Conservation (phyloP, 2,113 vertebrate genomes). For the Parotia lawesii region DNA sequence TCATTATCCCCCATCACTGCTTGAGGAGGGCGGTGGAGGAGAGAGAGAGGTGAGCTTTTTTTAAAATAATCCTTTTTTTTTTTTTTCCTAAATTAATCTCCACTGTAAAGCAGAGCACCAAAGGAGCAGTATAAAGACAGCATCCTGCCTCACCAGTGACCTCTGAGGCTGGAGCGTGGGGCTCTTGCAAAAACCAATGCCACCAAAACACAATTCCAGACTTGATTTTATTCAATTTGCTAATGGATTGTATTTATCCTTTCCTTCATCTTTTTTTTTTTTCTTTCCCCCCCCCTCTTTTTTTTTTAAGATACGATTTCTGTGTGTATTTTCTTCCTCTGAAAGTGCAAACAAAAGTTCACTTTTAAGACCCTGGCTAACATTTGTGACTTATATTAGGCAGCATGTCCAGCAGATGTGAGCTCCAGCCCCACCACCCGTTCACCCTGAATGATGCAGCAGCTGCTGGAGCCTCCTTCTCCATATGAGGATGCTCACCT, state of each 20-base stretch:
- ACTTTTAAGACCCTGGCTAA: background rate
- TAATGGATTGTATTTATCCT: background rate
- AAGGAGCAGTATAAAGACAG: background rate
- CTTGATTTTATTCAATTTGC: background rate
- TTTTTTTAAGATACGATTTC: background rate
- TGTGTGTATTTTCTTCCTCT: background rate
- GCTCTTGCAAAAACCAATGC: background rate
- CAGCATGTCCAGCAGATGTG: background rate
- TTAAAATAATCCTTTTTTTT: slow-evolving; percentile 1
- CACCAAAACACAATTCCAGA: background rate
- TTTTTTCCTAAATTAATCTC: slow-evolving; percentile 49
- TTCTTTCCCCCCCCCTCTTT: no score
- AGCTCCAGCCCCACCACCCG: background rate
- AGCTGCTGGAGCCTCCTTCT: background rate
- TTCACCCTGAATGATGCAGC: background rate
- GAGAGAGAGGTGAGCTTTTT: background rate
- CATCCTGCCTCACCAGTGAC: background rate
- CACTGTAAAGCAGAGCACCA: slow-evolving; percentile 16
- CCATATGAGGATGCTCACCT: fast-evolving
- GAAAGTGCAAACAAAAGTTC: background rate
- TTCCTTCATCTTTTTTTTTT: background rate
- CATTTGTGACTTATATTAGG: background rate
- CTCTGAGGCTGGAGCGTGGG: background rate
- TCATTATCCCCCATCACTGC: slow-evolving; percentile 52
- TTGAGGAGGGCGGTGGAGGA: background rate